Evolutionary conservation across 2,888 invertebrate species (phyloP).

Genomic region (Dysmachus trigonus): DNA sequence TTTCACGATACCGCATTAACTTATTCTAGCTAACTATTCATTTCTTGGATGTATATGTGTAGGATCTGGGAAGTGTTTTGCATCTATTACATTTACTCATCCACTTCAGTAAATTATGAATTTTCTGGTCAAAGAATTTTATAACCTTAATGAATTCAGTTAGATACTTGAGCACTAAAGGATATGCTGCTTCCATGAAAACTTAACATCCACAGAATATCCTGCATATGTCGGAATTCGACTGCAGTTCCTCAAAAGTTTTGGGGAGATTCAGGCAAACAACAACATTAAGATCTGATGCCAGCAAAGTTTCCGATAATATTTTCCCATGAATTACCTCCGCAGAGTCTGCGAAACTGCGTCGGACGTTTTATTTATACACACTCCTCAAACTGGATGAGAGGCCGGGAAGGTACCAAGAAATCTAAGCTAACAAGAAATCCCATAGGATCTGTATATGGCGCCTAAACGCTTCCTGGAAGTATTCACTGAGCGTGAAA

Average conservation of each 20-base stretch:
- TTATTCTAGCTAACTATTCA: too few relatives aligned
- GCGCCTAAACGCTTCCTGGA: background rate
- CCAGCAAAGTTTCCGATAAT: background rate
- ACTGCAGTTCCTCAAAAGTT: background rate
- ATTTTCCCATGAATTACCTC: background rate
- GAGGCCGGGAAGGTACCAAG: background rate
- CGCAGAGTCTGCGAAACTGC: background rate
- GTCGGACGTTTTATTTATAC: background rate
- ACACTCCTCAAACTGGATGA: background rate
- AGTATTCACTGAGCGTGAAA: slow-evolving; percentile 8
- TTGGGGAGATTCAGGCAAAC: background rate
- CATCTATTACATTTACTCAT: background rate
- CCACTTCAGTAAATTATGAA: background rate
- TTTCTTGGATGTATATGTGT: too few relatives aligned
- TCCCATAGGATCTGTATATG: background rate
- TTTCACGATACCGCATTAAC: too few relatives aligned
- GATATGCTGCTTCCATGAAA: background rate
- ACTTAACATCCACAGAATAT: background rate
- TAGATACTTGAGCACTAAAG: background rate
- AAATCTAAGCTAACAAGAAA: background rate
- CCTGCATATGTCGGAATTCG: background rate
- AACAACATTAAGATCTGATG: background rate
- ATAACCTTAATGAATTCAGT: background rate
- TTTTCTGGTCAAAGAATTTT: background rate
- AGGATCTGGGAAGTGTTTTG: background rate